Base-by-base conservation (phyloP, 2,888 invertebrate genomes). In the Synergus japonicus region DNA sequence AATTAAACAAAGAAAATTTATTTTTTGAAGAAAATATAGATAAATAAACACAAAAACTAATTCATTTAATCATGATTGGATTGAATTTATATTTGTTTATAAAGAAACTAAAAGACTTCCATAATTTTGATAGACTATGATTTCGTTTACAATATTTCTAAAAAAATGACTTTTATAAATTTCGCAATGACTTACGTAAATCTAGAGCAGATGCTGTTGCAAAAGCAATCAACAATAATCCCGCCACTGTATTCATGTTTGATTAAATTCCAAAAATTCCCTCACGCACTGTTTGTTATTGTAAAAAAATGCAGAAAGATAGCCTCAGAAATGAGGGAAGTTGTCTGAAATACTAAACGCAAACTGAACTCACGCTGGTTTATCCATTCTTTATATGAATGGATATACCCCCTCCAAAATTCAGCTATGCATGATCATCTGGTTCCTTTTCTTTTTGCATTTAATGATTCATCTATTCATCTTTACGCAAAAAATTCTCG, bases 311-410 rank as follows among this genome's bases (percentile, higher is more conserved):
- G 18, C 12, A 49, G n/a, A 58, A 18, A 58, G 18, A 58, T 10
- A 41, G 54, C 29, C 49, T 69, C 46, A n/a, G 66, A 77, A 76
- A 54, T 22, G 54, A 76, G 73, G 44, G 78, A 81, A 65, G 66
- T 49, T 73, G 78, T 79, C 76, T 79, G 64, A 85, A 82, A 85
- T 73, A 77, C 85, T 83, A 81, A 79, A 79, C 81, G 81, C 79
- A 81, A 49, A 90, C 89, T 90, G 90, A 82, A 85, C 84, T 86
- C 82, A 85, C 83, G 81, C 83, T 83, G 86, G 88, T 87, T 86
- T 85, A 87, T 86, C 83, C 87, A 84, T 84, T 85, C 54, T 73
- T 84, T 90, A 89, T 90, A 89, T 90, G 90, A 89, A 83, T 84
- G 79, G 82, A 77, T 78, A 78, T 78, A 78, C 82, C 81, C 81